phyloP scores from a whole-genome alignment of 2,888 invertebrate species.

The Thyatira batis region DNA sequence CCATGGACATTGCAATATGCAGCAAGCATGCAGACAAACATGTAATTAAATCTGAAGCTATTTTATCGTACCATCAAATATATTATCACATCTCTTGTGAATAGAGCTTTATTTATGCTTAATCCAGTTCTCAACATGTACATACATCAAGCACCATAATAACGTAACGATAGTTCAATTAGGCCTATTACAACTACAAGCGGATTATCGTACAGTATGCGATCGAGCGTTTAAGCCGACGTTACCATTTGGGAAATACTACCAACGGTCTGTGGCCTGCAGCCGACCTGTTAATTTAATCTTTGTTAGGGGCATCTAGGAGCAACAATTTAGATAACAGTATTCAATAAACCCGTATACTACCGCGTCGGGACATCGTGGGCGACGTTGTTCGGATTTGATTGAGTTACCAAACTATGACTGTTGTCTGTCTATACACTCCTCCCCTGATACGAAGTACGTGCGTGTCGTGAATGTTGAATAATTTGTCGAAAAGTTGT shows the following conservation, averaged over 20 bases:
- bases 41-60: neutral
- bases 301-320: conserved; percentile 69
- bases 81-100: neutral
- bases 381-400: conserved; percentile 63
- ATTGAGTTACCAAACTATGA: conserved; percentile 71
- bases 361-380: conserved; percentile 52
- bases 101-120: neutral
- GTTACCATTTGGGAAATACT: conserved; percentile 60
- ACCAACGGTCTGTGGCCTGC: conserved; percentile 48
- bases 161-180: conserved; percentile 66
- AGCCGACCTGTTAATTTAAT: conserved; percentile 74
- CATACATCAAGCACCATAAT: conserved; percentile 40
- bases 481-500: conserved; percentile 39
- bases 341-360: conserved; percentile 72
- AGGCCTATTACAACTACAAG: conserved; percentile 64
- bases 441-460: conserved; percentile 35
- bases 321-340: conserved; percentile 73
- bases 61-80: neutral
- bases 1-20: neutral
- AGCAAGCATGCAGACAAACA: neutral
- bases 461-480: conserved; percentile 40
- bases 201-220: conserved; percentile 60
- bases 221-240: conserved; percentile 58
- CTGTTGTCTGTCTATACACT: conserved; percentile 44
- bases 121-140: conserved; percentile 28